phyloP scores from a whole-genome alignment of 2,113 vertebrate genomes.

The Oceanodroma tethys region DNA sequence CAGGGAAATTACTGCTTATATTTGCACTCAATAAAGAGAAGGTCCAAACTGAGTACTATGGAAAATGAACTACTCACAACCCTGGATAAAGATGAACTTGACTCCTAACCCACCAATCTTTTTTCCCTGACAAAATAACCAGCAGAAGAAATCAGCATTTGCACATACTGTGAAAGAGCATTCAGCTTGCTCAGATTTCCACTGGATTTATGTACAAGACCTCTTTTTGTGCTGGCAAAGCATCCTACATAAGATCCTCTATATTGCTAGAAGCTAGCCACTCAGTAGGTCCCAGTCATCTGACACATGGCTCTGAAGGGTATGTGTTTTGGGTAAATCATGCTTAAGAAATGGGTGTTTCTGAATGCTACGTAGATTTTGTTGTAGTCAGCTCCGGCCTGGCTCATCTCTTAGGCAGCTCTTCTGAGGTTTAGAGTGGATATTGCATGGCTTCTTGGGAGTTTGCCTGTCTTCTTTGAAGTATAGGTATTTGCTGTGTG shows the following conservation, averaged over 20 bases:
- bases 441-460: not conserved
- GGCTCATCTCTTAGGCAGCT: not conserved
- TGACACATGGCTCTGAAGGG: not conserved
- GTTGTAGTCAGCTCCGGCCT: not conserved
- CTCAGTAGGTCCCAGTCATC: not conserved
- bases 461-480: not conserved
- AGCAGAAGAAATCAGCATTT: not conserved
- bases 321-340: not conserved
- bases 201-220: not conserved
- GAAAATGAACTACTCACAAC: not conserved
- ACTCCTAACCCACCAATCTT: not conserved
- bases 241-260: not conserved
- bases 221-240: not conserved
- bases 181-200: not conserved
- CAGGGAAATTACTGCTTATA: not conserved
- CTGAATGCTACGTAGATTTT: not conserved
- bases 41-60: not conserved
- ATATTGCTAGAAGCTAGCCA: not conserved
- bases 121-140: not conserved
- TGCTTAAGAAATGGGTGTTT: not conserved
- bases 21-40: not conserved
- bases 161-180: not conserved
- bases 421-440: not conserved
- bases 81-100: not conserved
- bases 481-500: not conserved